phyloP scores from a whole-genome alignment of 2,113 vertebrate species.

The Seriola dumerili region DNA sequence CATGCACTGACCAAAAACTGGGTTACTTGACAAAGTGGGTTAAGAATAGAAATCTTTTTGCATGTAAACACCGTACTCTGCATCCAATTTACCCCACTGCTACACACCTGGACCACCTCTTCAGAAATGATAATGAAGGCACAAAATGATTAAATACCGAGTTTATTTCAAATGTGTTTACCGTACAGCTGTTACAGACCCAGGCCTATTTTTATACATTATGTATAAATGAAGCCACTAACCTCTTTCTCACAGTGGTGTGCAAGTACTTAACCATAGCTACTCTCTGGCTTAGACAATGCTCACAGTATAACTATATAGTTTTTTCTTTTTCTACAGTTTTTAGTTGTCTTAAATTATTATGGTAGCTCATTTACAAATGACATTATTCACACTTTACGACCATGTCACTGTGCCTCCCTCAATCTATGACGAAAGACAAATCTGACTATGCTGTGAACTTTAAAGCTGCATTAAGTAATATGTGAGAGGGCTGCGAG shows the following conservation, averaged over 20 bases:
- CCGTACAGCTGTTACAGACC: slow-evolving; percentile 48
- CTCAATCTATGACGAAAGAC: too few relatives aligned
- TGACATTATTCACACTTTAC: slow-evolving; percentile 9
- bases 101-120: slow-evolving; percentile 72
- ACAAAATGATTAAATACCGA: slow-evolving; percentile 68
- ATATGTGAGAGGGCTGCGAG: background rate
- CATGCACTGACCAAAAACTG: slow-evolving; percentile 45
- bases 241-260: slow-evolving; percentile 41
- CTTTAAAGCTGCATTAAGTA: slow-evolving; percentile 11
- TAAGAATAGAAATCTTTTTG: slow-evolving; percentile 57
- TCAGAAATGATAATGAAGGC: slow-evolving; percentile 45
- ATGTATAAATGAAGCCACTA: slow-evolving; percentile 44
- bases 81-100: slow-evolving; percentile 53
- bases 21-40: slow-evolving; percentile 55
- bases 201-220: slow-evolving; percentile 54
- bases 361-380: background rate
- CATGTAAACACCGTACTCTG: slow-evolving; percentile 55
- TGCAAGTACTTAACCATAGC: slow-evolving; percentile 36
- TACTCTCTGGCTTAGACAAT: slow-evolving; percentile 10
- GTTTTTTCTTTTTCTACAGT: background rate
- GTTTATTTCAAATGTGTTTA: slow-evolving; percentile 65
- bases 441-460: background rate
- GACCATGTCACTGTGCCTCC: background rate
- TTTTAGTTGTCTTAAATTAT: background rate
- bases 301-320: background rate